A percentile compares a stretch with the other conserved stretches of the same genome.
Evolutionary conservation across 2,888 invertebrate genomes (phyloP).

Genomic region (Pristionchus entomophagus): DNA sequence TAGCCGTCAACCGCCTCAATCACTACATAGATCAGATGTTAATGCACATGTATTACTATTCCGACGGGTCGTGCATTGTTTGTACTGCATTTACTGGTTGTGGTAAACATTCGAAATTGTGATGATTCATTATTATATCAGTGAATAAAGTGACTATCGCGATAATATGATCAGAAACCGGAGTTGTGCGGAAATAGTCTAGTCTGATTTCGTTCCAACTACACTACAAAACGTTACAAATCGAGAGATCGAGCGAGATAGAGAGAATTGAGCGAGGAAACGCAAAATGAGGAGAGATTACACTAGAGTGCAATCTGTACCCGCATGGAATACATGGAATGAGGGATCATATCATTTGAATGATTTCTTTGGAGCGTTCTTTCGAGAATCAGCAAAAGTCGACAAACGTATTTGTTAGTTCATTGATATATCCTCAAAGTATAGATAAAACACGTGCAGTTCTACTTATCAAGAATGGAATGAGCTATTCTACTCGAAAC

Average conservation of each 20-base stretch:
- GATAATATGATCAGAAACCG: background rate
- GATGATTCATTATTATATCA: background rate
- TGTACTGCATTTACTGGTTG: background rate
- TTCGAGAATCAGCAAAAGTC: background rate
- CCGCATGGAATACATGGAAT: no score
- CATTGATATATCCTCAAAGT: no score
- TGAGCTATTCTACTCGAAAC: no score
- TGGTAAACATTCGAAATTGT: background rate
- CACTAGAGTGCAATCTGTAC: no score
- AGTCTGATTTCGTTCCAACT: background rate
- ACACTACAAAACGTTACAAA: background rate
- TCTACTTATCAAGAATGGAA: no score
- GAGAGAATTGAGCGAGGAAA: background rate
- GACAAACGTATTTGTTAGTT: background rate
- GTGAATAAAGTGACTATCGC: background rate
- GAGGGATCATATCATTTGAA: background rate
- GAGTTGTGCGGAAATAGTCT: background rate
- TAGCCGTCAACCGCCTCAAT: background rate
- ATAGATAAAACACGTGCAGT: no score
- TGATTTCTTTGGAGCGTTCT: background rate
- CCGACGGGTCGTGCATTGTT: background rate
- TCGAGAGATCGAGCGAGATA: background rate
- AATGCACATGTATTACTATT: background rate
- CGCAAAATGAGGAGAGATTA: background rate
- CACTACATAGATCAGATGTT: no score